These are phyloP conservation scores for Panzeria rudis DNA, from an alignment of 2,888 invertebrate genomes.

Conservation along the genomic window DNA sequence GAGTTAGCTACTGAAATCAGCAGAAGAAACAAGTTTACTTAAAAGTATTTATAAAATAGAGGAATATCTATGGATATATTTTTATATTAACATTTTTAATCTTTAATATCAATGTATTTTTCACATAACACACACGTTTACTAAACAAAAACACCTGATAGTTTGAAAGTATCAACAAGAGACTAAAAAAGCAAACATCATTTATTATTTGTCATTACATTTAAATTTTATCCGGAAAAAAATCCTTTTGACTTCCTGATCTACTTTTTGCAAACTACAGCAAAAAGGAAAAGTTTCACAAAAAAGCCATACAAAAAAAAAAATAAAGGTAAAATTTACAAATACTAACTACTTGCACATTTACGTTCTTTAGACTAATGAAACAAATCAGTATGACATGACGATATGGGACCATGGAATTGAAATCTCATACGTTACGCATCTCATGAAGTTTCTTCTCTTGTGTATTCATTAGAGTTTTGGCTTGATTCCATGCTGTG, in stretches of 20 bases:
- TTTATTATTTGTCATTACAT: constrained; percentile 56
- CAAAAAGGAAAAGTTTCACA: constrained; percentile 13
- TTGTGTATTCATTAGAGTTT: constrained; percentile 3
- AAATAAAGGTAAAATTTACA: background rate
- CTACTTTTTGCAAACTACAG: constrained; percentile 50
- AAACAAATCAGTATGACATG: constrained; percentile 64
- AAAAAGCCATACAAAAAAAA: background rate
- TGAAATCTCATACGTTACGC: constrained; percentile 61
- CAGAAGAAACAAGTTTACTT: too few species aligned
- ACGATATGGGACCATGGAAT: constrained; percentile 55
- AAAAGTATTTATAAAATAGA: too few species aligned
- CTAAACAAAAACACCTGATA: background rate
- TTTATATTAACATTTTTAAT: background rate
- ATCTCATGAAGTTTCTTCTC: constrained; percentile 43
- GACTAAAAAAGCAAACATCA: constrained; percentile 13
- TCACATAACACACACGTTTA: too few species aligned
- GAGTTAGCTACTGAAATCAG: too few species aligned
- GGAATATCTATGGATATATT: too few species aligned
- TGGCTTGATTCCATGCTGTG: constrained; percentile 9
- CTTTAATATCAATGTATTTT: background rate
- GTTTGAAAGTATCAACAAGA: constrained; percentile 8
- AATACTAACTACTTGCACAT: background rate
- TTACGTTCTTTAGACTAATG: constrained; percentile 53
- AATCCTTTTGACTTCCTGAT: constrained; percentile 68
- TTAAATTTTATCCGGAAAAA: constrained; percentile 68